Evolutionary conservation across 1,140 invertebrate genomes (phyloP), one percentile per base, ranked within the genome.

Genomic region (Drosophila pachea): DNA sequence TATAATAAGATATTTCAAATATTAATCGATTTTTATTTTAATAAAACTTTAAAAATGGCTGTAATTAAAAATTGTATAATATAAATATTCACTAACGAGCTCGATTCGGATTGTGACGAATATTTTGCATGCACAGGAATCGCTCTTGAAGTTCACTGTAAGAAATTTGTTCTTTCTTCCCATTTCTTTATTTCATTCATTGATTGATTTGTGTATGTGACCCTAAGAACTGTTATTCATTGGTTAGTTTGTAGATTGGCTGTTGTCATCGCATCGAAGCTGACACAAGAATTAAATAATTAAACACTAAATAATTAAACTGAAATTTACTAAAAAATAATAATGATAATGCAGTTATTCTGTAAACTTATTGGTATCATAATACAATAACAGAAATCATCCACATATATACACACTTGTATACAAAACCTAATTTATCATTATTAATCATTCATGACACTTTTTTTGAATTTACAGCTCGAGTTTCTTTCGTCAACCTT

Each of bases 401-500:
- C 8, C 35, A 63, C 42, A 49, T 65, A 69, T 66, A 9, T 40
- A 61, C 43, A 38, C 42, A 64, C 32, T 56, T 42, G 42, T 48
- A 36, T 73, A 43, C 12, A 16, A 7, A 83, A 86, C 79, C 76
- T 81, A 73, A 81, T 55, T 66, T 0, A 60, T 40, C 56, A 8
- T 9, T 55, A 47, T 11, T 38, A 29, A 9, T 53, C 22, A 38
- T 50, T 66, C 81, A 84, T 33, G 74, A 49, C 6, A 60, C 70
- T 38, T 84, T 84, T 16, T 81, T 84, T 1, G 61, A 60, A 45
- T 60, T 65, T 11, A 77, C 53, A 45, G 70, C 55, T 35, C 50
- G 43, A 7, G 90, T 90, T 75, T 94, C 92, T 32, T 92, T 88
- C 0, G 91, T 91, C 7, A 92, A 88, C 76, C 91, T 90, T 9